Conservation (phyloP, 2,113 vertebrate genomes). For the Symphodus melops region DNA sequence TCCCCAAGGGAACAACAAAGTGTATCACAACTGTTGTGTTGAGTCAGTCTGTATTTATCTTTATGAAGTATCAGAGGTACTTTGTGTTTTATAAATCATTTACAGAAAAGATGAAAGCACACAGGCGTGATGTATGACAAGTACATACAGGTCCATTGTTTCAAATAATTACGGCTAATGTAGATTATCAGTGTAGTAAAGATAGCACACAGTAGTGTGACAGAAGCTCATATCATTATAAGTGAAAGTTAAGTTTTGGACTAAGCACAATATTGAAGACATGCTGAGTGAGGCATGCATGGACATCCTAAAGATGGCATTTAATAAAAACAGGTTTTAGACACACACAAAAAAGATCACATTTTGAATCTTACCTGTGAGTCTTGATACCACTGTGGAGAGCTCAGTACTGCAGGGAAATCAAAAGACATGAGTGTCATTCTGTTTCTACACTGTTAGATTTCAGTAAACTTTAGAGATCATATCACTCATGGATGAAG, state of each 20-base stretch:
- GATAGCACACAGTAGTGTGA: conserved; percentile 41
- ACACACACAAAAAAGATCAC: neutral
- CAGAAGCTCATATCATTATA: conserved; percentile 15
- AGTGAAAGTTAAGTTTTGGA: neutral
- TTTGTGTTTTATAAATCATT: neutral
- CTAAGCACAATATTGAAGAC: neutral
- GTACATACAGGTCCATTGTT: conserved; percentile 18
- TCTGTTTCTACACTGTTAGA: neutral
- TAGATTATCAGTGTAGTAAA: conserved; percentile 42
- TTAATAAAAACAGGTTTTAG: too few relatives aligned
- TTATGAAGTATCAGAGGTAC: neutral
- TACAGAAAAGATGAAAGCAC: conserved; percentile 6
- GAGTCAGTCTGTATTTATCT: neutral
- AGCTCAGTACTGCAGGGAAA: conserved; percentile 57
- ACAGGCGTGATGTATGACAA: neutral
- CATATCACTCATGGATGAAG: neutral
- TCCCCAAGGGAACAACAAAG: too few relatives aligned
- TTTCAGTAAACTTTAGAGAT: neutral
- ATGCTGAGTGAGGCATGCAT: neutral
- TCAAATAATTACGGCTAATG: conserved; percentile 14
- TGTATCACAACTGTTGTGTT: conserved; percentile 1
- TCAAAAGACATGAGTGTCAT: neutral
- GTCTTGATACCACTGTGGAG: conserved; percentile 60
- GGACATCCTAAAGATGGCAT: too few relatives aligned
- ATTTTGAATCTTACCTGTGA: conserved; percentile 62